Evolutionary conservation across 1,140 invertebrate species (phyloP), one percentile per base, ranked within the genome.

Genomic region (Lepidurus packardi): DNA sequence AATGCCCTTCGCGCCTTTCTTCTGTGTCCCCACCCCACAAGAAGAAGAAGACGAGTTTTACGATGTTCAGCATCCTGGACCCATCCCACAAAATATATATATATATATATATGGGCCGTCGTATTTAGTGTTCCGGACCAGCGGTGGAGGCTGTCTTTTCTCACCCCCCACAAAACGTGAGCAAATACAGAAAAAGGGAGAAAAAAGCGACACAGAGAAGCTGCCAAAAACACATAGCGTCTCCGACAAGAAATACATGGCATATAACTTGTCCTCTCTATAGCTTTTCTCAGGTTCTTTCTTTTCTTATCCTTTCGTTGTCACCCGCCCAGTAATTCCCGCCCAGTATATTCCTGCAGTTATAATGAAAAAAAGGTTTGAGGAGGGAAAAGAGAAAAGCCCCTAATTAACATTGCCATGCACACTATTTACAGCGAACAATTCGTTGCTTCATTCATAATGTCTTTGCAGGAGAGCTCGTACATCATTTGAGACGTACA

Each of bases 71-170:
- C 53, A 65, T 65, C 53, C 53, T 65, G 53, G 21, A 65, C 53
- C 53, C 53, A 65, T 65, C 53, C 53, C 53, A 65, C 53, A 65
- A 65, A 65, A 65, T 47, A 65, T 65, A 65, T 65, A 65, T 65
- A 65, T 65, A 65, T 47, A 65, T 65, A 65, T 65, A 65, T 65
- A 65, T 65, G 13, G 8, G 53, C 9, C 53, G 53, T 65, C 53
- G 53, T 65, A 65, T 65, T 65, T 65, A 65, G 53, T 65, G 53
- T 65, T 65, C 53, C 53, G 53, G 53, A 65, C 53, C 53, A 65
- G 53, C 53, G 53, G 53, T 65, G 53, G 53, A 65, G 53, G 16
- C 53, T 65, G 13, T 65, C 53, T 65, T 65, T 65, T 65, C 53
- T 65, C 53, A 65, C 53, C 53, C 47, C 21, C 16, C 53, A 47